A percentile compares a stretch with the other conserved stretches of the same genome.
These are phyloP conservation scores for Saccostrea echinata DNA, from an alignment of 1,140 invertebrate genomes.

Conservation along the genomic window DNA sequence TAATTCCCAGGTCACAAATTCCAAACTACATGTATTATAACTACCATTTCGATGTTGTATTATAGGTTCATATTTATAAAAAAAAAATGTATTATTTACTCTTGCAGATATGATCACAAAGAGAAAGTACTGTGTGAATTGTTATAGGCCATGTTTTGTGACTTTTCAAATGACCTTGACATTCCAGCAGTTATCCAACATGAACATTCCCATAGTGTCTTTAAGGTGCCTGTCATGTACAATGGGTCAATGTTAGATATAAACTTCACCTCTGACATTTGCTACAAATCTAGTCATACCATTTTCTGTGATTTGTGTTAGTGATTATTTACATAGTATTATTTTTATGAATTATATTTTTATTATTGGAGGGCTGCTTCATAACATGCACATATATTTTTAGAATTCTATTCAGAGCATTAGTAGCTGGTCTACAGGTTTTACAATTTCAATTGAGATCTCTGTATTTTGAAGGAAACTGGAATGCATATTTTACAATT, in stretches of 20 bases:
- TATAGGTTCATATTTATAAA: not conserved
- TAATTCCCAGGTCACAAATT: no score
- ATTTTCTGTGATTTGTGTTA: slow-evolving; percentile 6
- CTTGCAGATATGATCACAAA: slow-evolving; percentile 25
- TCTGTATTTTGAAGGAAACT: not conserved
- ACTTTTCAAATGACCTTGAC: slow-evolving; percentile 28
- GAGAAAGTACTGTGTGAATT: slow-evolving; percentile 24
- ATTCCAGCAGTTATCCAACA: slow-evolving; percentile 19
- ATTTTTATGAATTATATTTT: not conserved
- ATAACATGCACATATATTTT: not conserved
- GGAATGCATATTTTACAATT: no score
- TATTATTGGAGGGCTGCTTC: not conserved
- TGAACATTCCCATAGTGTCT: not conserved
- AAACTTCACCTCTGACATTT: not conserved
- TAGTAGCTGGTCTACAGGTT: not conserved
- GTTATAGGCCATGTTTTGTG: slow-evolving; percentile 20
- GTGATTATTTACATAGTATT: not conserved
- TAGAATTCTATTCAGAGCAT: not conserved
- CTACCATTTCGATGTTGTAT: no score
- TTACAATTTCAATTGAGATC: not conserved
- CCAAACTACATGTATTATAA: no score
- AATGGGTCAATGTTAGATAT: not conserved
- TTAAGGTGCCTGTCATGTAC: not conserved
- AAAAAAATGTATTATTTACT: not conserved
- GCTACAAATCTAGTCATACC: slow-evolving; percentile 26